These are phyloP conservation scores for Drosophila austrosaltans DNA, from an alignment of 2,888 invertebrate species.

Conservation along the genomic window DNA sequence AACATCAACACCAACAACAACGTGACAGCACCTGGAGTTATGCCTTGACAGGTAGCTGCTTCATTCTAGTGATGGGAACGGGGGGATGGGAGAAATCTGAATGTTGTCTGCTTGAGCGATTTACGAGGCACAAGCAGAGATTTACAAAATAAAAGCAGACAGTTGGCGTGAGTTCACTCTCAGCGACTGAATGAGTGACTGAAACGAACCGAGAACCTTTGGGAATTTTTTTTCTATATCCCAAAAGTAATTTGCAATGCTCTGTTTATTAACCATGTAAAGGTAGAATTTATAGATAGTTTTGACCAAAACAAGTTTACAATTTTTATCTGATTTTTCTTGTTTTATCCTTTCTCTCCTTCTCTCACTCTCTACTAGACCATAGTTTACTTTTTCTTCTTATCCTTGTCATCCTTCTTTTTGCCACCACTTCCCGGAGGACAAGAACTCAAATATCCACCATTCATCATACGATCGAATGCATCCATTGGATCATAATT, in stretches of 20 bases:
- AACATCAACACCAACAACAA: not conserved
- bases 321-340: slow-evolving; percentile 21
- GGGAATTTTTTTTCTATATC: not conserved
- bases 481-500: slow-evolving; percentile 58
- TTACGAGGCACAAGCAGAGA: slow-evolving; percentile 20
- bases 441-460: slow-evolving; percentile 43
- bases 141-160: slow-evolving; percentile 19
- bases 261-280: slow-evolving; percentile 42
- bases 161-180: not conserved
- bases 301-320: not conserved
- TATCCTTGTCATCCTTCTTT: slow-evolving; percentile 39
- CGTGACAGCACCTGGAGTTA: slow-evolving; percentile 25
- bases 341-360: not conserved
- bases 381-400: slow-evolving; percentile 25
- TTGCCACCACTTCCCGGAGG: slow-evolving; percentile 42
- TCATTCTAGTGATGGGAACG: not conserved
- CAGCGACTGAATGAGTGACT: not conserved
- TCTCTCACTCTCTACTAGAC: not conserved
- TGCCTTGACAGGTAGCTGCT: slow-evolving; percentile 16
- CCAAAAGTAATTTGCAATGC: slow-evolving; percentile 52
- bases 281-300: slow-evolving; percentile 2
- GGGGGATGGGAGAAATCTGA: not conserved
- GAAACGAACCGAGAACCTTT: not conserved
- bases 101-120: slow-evolving; percentile 8
- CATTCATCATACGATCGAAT: slow-evolving; percentile 64